Conservation (phyloP, 2,888 invertebrate genomes). For the Lissocephala sabroskyi region DNA sequence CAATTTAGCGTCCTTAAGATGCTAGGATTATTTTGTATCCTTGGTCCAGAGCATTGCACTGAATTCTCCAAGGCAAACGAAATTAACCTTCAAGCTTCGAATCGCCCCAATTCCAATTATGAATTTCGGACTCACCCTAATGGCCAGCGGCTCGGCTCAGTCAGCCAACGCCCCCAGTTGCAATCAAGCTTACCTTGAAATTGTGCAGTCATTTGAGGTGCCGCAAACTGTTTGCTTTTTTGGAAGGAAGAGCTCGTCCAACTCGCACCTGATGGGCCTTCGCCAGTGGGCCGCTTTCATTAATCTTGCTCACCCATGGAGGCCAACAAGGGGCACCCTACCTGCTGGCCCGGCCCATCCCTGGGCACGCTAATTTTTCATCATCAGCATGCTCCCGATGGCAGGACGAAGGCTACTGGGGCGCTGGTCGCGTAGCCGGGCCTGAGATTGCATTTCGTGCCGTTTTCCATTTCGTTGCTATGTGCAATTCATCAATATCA, state of each 20-base stretch:
- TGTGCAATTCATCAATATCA: constrained; percentile 70
- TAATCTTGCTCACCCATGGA: constrained; percentile 47
- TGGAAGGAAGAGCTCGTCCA: not conserved
- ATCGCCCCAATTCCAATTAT: no score
- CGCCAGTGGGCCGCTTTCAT: constrained; percentile 36
- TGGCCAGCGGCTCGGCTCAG: no score
- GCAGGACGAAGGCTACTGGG: constrained; percentile 9
- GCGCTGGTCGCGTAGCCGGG: not conserved
- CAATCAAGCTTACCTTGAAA: not conserved
- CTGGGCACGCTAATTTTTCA: constrained; percentile 61
- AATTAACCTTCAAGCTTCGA: no score
- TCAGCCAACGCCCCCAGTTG: not conserved
- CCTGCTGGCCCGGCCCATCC: constrained; percentile 13
- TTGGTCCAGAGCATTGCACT: no score
- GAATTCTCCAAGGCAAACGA: no score
- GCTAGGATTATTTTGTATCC: no score
- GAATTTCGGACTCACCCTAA: no score
- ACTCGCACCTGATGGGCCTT: constrained; percentile 22
- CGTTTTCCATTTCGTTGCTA: constrained; percentile 25
- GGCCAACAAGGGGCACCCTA: not conserved
- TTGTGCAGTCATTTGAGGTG: not conserved
- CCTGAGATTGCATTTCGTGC: constrained; percentile 8
- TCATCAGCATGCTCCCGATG: constrained; percentile 49
- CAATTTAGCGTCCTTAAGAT: no score
- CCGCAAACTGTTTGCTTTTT: not conserved